A percentile compares a stretch with the other conserved stretches of the same genome.
These are phyloP conservation scores for Elymnias hypermnestra DNA, from an alignment of 1,140 invertebrate species.

Conservation along the genomic window DNA sequence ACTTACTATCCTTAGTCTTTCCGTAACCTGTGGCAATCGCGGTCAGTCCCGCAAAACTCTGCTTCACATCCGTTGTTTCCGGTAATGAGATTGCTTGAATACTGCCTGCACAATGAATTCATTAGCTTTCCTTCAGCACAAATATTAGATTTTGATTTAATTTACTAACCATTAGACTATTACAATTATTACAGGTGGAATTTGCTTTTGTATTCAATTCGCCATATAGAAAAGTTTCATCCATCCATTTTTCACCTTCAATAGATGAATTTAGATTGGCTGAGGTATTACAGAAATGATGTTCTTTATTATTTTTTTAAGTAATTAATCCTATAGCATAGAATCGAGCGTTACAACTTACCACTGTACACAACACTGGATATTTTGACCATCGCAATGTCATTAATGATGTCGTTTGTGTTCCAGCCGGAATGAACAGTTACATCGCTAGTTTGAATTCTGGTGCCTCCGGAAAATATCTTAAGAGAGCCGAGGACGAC, in stretches of 20 bases:
- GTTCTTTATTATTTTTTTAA: too few relatives aligned
- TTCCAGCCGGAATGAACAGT: constrained; percentile 68
- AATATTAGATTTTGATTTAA: too few relatives aligned
- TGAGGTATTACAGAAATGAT: too few relatives aligned
- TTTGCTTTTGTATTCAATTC: too few relatives aligned
- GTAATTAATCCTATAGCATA: too few relatives aligned
- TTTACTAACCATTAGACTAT: too few relatives aligned
- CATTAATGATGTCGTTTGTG: constrained; percentile 52
- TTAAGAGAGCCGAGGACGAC: constrained; percentile 51
- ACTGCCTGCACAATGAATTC: constrained; percentile 43
- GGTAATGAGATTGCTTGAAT: constrained; percentile 53
- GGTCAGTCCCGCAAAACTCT: constrained; percentile 37
- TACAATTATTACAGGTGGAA: too few relatives aligned
- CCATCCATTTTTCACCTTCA: too few relatives aligned
- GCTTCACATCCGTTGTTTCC: constrained; percentile 26
- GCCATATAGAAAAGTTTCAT: too few relatives aligned
- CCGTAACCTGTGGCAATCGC: constrained; percentile 54
- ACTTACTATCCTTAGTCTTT: constrained; percentile 54
- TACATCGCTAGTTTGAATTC: constrained; percentile 41
- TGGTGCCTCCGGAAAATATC: constrained; percentile 51
- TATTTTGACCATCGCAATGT: constrained; percentile 74
- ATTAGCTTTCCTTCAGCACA: too few relatives aligned
- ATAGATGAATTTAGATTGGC: too few relatives aligned
- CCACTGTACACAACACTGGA: constrained; percentile 37
- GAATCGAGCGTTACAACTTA: too few relatives aligned